A percentile compares a stretch with the other conserved stretches of the same genome.
These are phyloP conservation scores for Zaprionus inermis DNA, from an alignment of 1,140 invertebrate species.

Conservation along the genomic window DNA sequence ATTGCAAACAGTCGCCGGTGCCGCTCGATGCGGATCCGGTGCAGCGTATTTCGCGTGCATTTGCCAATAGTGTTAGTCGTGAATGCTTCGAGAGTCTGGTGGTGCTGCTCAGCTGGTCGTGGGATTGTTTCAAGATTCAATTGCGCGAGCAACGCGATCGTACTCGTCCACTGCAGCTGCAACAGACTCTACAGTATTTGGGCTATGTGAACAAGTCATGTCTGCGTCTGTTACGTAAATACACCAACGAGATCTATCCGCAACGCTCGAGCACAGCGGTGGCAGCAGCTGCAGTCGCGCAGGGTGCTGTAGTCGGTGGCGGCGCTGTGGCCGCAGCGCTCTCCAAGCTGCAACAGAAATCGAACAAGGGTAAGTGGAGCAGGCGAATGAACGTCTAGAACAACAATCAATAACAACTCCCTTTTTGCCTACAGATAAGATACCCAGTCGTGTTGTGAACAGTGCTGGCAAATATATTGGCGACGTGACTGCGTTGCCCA, in stretches of 20 bases:
- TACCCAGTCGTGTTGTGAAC: conserved; percentile 35
- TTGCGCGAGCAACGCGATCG: conserved; percentile 86
- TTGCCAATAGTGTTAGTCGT: conserved; percentile 91
- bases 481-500: conserved; percentile 16
- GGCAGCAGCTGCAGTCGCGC: conserved; percentile 8
- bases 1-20: conserved; percentile 86
- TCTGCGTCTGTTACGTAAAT: conserved; percentile 92
- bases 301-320: conserved; percentile 15
- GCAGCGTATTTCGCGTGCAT: conserved; percentile 90
- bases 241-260: conserved; percentile 95
- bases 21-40: conserved; percentile 88
- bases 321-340: conserved; percentile 84
- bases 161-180: conserved; percentile 83
- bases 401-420: background rate
- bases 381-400: no score
- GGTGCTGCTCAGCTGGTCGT: conserved; percentile 91
- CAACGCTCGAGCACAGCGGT: conserved; percentile 80
- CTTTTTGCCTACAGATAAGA: conserved; percentile 49
- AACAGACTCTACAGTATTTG: conserved; percentile 89
- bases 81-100: conserved; percentile 94
- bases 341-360: conserved; percentile 89
- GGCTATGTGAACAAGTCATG: conserved; percentile 94
- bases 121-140: conserved; percentile 90
- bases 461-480: conserved; percentile 24
- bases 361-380: conserved; percentile 49